Conservation (phyloP, 2,113 vertebrate species). For the Ptychochromis oligacanthus region DNA sequence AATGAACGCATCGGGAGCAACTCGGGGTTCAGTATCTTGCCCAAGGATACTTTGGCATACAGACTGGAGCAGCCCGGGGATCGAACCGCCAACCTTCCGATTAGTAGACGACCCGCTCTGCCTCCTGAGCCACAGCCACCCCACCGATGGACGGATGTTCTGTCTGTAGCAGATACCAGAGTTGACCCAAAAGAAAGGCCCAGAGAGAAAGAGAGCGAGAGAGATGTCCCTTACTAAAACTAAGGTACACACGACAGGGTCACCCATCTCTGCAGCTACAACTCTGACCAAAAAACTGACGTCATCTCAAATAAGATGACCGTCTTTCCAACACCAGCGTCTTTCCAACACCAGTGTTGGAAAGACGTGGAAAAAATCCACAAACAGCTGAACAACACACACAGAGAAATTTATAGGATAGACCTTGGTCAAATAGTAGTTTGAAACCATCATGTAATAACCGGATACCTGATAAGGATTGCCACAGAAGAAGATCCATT, state of each 20-base stretch:
- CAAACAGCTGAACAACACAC: slow-evolving; percentile 36
- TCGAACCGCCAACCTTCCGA: too few species aligned
- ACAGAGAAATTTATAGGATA: slow-evolving; percentile 22
- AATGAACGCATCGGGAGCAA: too few species aligned
- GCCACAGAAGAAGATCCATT: background rate
- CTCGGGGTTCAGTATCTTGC: too few species aligned
- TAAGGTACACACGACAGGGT: slow-evolving; percentile 86
- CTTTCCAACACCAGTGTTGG: slow-evolving; percentile 69
- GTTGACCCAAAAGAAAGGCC: slow-evolving; percentile 55
- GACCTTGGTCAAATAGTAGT: background rate
- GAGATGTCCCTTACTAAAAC: slow-evolving; percentile 96
- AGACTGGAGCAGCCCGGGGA: too few species aligned
- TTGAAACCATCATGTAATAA: background rate
- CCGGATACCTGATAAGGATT: background rate
- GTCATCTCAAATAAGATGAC: slow-evolving; percentile 64
- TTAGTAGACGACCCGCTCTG: too few species aligned
- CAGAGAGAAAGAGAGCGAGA: slow-evolving; percentile 72
- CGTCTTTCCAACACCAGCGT: slow-evolving; percentile 68
- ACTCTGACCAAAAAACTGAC: slow-evolving; percentile 82
- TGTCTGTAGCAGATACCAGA: slow-evolving; percentile 69
- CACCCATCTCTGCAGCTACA: slow-evolving; percentile 87
- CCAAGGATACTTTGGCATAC: too few species aligned
- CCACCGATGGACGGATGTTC: background rate
- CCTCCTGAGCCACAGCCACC: too few species aligned
- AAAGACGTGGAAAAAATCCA: slow-evolving; percentile 19